phyloP scores from a whole-genome alignment of 2,888 invertebrate genomes.

The Anarsia innoxiella region DNA sequence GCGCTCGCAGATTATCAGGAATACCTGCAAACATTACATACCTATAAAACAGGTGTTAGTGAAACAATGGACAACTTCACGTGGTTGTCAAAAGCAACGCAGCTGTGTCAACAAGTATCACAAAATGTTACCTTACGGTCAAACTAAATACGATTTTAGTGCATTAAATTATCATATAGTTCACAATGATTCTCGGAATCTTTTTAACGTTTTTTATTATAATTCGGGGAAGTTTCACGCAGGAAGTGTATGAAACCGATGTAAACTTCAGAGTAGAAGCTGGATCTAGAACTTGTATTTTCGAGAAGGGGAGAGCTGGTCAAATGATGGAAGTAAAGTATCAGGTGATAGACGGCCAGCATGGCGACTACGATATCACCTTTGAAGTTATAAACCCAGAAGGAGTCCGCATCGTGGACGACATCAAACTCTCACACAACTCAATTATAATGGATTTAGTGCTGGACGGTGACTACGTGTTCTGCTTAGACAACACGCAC shows the following conservation, averaged over 20 bases:
- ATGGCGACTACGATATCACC: slow-evolving; percentile 88
- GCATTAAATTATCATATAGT: too few relatives aligned
- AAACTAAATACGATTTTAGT: too few relatives aligned
- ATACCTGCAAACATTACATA: slow-evolving; percentile 59
- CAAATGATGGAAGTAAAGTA: slow-evolving; percentile 58
- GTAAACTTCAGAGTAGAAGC: slow-evolving; percentile 55
- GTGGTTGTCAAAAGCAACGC: too few relatives aligned
- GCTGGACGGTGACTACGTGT: slow-evolving; percentile 82
- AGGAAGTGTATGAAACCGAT: slow-evolving; percentile 39
- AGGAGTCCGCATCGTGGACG: slow-evolving; percentile 75
- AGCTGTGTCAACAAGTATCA: too few relatives aligned
- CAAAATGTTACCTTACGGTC: too few relatives aligned
- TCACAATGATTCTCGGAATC: too few relatives aligned
- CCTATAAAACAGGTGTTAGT: too few relatives aligned
- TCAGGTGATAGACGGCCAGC: slow-evolving; percentile 85
- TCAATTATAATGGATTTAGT: slow-evolving; percentile 77
- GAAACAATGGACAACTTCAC: too few relatives aligned
- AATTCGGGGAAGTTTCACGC: slow-evolving; percentile 19
- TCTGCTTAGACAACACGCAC: slow-evolving; percentile 92
- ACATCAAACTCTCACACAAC: slow-evolving; percentile 81
- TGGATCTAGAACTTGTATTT: slow-evolving; percentile 52
- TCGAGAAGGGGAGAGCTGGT: slow-evolving; percentile 46
- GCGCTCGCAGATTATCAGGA: slow-evolving; percentile 78
- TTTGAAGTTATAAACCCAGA: slow-evolving; percentile 81
- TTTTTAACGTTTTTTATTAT: not conserved